Base-by-base conservation (phyloP, 2,113 vertebrate species). In the Turdus rufiventris region DNA sequence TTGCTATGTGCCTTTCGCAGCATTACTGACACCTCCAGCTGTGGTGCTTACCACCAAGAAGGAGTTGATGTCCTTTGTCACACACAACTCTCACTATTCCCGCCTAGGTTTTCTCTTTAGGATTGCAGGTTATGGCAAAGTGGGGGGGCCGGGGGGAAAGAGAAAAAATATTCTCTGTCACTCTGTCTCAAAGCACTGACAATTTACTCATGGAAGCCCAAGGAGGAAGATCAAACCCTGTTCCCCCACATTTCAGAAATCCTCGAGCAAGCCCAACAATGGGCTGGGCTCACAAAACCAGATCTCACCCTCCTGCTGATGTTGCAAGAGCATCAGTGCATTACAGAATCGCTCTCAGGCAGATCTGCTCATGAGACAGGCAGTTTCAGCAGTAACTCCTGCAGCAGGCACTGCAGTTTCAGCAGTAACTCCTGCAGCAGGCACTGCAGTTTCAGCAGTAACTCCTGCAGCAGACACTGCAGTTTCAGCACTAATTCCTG, bases 301-400 rank as follows among this genome's bases (percentile, higher is more conserved):
- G 61, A 54, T 1, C 72, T 7, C 31, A 42, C 36, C 20, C 51
- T 18, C 61, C 28, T 3, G 33, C 31, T 66, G 60, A 34, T 83
- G 71, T 38, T 61, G 85, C 79, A 94, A 92, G 63, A 86, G 45
- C 24, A 75, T 21, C 68, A 25, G 6, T 43, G 16, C 25, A 58
- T 67, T 95, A 89, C 84, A 88, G 91, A 85, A 97, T 92, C 8
- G 4, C 77, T 86, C 86, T 61, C 62, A 54, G 53, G 74, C 67
- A 76, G 65, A 43, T 65, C 45, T 57, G 80, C 70, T 96, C 85
- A 45, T 8, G 12, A 53, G 68, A 63, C 56, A 57, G 65, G 89
- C 63, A 56, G 90, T 92, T 80, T 45, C 93, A 95, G 91, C 6
- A 95, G 48, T 7, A 47, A 11, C 47, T 23, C 47, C 45, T 47